These are phyloP conservation scores for Drosophila nigricruria DNA, from an alignment of 2,888 invertebrate species.

Conservation along the genomic window DNA sequence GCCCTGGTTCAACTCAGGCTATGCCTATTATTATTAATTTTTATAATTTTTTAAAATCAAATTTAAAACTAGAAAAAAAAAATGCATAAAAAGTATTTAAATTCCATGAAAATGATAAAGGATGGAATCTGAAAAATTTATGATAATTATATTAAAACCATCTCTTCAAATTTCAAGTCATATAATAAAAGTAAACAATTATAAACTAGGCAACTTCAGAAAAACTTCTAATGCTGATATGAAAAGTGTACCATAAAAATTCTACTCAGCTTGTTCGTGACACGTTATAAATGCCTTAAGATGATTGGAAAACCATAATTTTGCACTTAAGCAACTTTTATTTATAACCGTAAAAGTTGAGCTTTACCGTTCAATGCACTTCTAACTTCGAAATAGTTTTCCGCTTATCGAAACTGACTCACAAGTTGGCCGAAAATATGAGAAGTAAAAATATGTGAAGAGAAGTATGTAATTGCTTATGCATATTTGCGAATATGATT, in stretches of 20 bases:
- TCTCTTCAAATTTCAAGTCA: too few relatives aligned
- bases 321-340: conserved; percentile 39
- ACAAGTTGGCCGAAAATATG: conserved; percentile 14
- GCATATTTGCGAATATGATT: conserved; percentile 58
- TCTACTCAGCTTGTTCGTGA: conserved; percentile 8
- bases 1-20: too few relatives aligned
- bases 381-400: conserved; percentile 7
- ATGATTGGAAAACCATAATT: conserved; percentile 26
- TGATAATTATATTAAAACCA: too few relatives aligned
- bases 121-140: too few relatives aligned
- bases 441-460: conserved; percentile 9
- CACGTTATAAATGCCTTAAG: conserved; percentile 21
- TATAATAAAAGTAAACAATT: not conserved
- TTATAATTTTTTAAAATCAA: too few relatives aligned
- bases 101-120: too few relatives aligned
- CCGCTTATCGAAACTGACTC: conserved; percentile 23
- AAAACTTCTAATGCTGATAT: not conserved
- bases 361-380: conserved; percentile 36
- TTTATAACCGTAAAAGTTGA: conserved; percentile 35
- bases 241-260: conserved; percentile 5
- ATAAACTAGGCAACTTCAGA: not conserved
- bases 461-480: conserved; percentile 51
- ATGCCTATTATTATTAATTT: too few relatives aligned
- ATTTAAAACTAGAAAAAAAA: too few relatives aligned
- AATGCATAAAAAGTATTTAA: too few relatives aligned